Evolutionary conservation across 2,797 vertebrate genomes (phyloP).

Genomic region (Leptoclinus maculatus): DNA sequence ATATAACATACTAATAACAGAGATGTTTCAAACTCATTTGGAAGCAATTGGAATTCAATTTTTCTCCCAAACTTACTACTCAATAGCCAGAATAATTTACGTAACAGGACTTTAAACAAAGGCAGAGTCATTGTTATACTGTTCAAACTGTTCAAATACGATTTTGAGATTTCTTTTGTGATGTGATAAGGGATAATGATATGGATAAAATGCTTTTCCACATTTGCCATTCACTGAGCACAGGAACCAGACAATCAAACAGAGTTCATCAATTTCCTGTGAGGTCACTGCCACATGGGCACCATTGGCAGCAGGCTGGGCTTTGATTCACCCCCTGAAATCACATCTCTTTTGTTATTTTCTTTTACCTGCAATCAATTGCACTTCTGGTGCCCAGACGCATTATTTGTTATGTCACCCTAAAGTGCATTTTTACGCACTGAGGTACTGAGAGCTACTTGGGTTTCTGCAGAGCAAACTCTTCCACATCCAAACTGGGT

Average conservation of each 20-base stretch:
- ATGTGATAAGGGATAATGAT: conserved; percentile 7
- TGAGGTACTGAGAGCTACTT: conserved; percentile 10
- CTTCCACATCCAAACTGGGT: conserved; percentile 15
- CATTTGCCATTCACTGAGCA: neutral
- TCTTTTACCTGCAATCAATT: conserved; percentile 8
- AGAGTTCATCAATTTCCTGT: neutral
- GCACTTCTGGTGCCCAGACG: neutral
- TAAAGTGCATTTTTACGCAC: conserved; percentile 6
- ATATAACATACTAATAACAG: neutral
- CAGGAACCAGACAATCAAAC: conserved; percentile 22
- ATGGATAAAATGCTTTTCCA: conserved; percentile 6
- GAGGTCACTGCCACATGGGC: conserved; percentile 17
- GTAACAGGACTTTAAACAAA: too few species aligned
- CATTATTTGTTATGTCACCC: conserved; percentile 29
- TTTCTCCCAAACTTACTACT: neutral
- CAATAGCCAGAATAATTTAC: neutral
- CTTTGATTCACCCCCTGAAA: conserved; percentile 8
- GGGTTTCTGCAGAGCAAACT: conserved; percentile 21
- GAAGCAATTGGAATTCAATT: conserved; percentile 21
- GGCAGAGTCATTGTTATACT: neutral
- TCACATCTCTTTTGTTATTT: neutral
- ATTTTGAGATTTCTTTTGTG: neutral
- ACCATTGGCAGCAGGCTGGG: neutral
- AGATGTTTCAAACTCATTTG: neutral
- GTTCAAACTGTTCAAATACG: conserved; percentile 12